Conservation (phyloP, 2,888 invertebrate genomes). For the Macrophya annulata region DNA sequence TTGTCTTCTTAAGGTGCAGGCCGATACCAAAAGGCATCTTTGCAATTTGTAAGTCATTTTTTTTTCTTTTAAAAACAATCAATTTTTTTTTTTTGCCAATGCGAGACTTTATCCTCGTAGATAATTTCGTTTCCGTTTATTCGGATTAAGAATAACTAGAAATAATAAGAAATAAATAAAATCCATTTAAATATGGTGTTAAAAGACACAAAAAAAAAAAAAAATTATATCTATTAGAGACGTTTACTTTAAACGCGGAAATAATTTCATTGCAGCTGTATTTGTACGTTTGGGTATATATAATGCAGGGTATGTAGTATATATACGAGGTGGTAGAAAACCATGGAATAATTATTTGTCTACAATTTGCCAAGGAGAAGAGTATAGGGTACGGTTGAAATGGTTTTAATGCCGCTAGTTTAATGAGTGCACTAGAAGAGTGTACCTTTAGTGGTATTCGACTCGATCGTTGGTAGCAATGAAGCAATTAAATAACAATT, state of each 20-base stretch:
- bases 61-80: no score
- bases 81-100: background rate
- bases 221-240: no score
- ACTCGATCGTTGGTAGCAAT: constrained; percentile 59
- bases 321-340: constrained; percentile 10
- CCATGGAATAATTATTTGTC: background rate
- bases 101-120: no score
- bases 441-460: background rate
- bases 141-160: no score
- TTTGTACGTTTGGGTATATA: background rate
- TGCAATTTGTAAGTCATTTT: background rate
- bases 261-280: background rate
- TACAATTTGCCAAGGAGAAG: background rate
- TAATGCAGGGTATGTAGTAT: no score
- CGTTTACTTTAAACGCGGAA: background rate
- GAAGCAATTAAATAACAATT: constrained; percentile 72
- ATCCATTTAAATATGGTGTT: no score
- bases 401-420: constrained; percentile 31
- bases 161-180: no score
- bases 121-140: no score
- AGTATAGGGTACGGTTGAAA: background rate
- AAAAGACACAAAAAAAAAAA: no score
- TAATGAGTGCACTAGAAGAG: constrained; percentile 12
- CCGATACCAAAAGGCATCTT: background rate
- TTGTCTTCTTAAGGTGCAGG: constrained; percentile 35